Percentiles rank a stretch among this genome's conserved stretches.
phyloP scores from a whole-genome alignment of 2,113 vertebrate species.

The Excalfactoria chinensis region DNA sequence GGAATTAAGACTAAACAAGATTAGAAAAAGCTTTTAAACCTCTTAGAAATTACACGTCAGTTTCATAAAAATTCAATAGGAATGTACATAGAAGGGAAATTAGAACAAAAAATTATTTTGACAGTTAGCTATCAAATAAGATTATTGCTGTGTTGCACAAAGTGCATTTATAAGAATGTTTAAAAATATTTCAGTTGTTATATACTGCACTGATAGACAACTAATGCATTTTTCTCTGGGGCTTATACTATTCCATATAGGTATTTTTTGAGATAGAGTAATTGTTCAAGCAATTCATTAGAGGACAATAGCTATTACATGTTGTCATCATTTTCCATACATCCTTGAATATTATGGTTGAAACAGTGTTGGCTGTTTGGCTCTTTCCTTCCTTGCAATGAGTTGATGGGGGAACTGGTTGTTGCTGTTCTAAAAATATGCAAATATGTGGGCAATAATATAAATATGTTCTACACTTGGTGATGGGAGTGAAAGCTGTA shows the following conservation, averaged over 20 bases:
- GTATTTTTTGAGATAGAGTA: neutral
- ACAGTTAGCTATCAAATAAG: neutral
- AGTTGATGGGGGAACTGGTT: neutral
- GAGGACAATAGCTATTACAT: neutral
- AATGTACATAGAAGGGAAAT: neutral
- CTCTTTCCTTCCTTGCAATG: neutral
- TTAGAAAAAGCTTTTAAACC: neutral
- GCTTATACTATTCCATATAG: neutral
- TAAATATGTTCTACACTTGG: accelerated
- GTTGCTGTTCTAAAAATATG: neutral
- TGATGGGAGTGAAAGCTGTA: neutral
- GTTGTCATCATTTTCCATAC: neutral
- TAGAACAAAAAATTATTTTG: neutral
- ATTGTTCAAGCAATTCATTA: neutral
- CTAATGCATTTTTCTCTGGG: neutral
- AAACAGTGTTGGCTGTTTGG: neutral
- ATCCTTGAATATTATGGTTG: neutral
- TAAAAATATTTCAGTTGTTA: neutral
- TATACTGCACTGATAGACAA: neutral
- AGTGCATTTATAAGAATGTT: neutral
- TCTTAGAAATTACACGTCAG: neutral
- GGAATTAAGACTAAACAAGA: neutral
- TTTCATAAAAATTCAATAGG: neutral
- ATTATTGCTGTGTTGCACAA: neutral
- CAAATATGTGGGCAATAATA: neutral